Conservation (phyloP, 2,888 invertebrate genomes). For the Cerastoderma edule region DNA sequence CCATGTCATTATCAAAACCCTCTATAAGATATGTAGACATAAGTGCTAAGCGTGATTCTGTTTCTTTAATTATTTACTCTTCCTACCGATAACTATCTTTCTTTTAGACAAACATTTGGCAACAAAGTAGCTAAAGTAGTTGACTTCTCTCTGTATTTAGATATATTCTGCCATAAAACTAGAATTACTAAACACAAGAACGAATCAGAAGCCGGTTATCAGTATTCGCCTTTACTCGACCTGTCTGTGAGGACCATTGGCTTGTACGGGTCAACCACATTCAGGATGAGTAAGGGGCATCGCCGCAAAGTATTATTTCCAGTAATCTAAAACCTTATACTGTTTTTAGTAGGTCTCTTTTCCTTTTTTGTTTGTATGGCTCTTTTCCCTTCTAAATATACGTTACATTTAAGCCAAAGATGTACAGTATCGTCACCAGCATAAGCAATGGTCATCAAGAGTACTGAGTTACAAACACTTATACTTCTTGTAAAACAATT, state of each 20-base stretch:
- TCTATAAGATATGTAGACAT: background rate
- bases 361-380: background rate
- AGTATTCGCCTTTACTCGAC: slow-evolving; percentile 58
- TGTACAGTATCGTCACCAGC: no score
- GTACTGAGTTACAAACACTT: no score
- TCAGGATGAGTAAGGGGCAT: slow-evolving; percentile 50
- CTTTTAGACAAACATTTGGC: background rate
- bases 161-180: no score
- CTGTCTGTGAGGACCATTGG: slow-evolving; percentile 23
- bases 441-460: no score
- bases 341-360: background rate
- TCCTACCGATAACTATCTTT: slow-evolving; percentile 1
- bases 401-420: no score
- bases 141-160: no score
- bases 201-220: no score
- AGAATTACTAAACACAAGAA: no score
- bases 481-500: no score
- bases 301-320: slow-evolving; percentile 62
- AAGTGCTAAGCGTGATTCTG: slow-evolving; percentile 15
- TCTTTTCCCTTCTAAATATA: background rate
- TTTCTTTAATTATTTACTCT: background rate
- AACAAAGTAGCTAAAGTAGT: no score
- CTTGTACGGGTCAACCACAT: slow-evolving; percentile 23
- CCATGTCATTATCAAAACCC: slow-evolving; percentile 5
- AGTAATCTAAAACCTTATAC: background rate